Evolutionary conservation across 2,113 vertebrate genomes (phyloP), one percentile per base, ranked within the genome.

Genomic region (Ardeotis arabs): DNA sequence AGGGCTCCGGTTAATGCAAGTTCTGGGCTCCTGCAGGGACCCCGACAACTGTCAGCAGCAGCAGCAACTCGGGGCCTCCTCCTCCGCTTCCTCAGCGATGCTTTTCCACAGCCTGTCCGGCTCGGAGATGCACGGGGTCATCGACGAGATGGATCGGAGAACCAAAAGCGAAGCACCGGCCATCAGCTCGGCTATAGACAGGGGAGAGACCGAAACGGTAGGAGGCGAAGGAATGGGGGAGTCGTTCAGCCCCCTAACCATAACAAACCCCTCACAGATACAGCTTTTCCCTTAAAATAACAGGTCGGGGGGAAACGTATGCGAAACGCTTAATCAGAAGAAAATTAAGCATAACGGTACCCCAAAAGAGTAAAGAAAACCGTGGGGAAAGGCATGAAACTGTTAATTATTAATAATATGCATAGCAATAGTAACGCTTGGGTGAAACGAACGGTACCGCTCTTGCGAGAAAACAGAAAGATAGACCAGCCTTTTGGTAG

Each of bases 151-250:
- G 98, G 99, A 99, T 98, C 99, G 99, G 95, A 98, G 99, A 98
- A 98, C 97, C 93, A 99, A 99, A 98, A 99, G 97, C 97, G 99
- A 99, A 98, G 99, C 99, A 90, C 98, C 98, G 70, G 98, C 99
- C 97, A 99, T 99, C 99, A 99, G 99, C 98, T 99, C 99, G 84
- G 98, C 99, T 96, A 99, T 99, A 98, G 99, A 99, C 98, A 99
- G 99, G 98, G 99, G 99, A 94, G 99, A 99, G 93, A 99, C 98
- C 39, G 99, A 99, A 96, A 99, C 99, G 99, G 99, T 99, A 99
- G 98, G 99, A 97, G 91, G 59, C 37, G 83, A 67, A 93, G 90
- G 91, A 86, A 69, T 59, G 93, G 90, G 95, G 33, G 81, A 92
- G 58, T 55, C 66, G 4, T 77, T 79, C 96, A 75, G 5, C 28